Conservation (phyloP, 2,888 invertebrate genomes). For the Aromia moschata region DNA sequence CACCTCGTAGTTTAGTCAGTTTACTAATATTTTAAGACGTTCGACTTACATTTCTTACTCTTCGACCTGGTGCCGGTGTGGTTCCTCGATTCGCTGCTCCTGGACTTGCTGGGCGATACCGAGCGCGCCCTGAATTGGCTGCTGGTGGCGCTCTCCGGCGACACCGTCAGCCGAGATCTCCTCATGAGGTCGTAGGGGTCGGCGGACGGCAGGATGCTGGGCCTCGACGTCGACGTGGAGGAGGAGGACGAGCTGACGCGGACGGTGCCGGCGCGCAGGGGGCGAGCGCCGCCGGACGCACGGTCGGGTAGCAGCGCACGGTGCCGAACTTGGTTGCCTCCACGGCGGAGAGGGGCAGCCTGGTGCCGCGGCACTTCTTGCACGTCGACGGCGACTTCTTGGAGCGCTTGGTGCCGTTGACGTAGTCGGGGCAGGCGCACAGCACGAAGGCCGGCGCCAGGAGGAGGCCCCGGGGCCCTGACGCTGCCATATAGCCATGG, state of each 20-base stretch:
- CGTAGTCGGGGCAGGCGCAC: conserved; percentile 84
- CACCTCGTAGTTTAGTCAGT: too few relatives aligned
- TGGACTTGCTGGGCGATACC: conserved; percentile 58
- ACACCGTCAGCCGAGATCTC: conserved; percentile 76
- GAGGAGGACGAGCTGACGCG: conserved; percentile 70
- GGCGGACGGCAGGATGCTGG: conserved; percentile 71
- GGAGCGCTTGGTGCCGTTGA: conserved; percentile 78
- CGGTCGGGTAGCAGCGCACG: conserved; percentile 63
- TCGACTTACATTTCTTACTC: conserved; percentile 61
- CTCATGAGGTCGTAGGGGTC: conserved; percentile 89
- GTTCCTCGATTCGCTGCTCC: conserved; percentile 39
- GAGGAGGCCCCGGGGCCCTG: conserved; percentile 54
- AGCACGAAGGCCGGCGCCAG: conserved; percentile 75
- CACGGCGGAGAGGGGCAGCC: conserved; percentile 73
- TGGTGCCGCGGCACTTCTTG: conserved; percentile 85
- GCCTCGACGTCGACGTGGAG: too few relatives aligned
- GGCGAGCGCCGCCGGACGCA: conserved; percentile 49
- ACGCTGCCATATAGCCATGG: conserved; percentile 87
- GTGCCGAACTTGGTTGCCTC: conserved; percentile 71
- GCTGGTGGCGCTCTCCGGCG: conserved; percentile 58
- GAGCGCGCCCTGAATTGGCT: conserved; percentile 61
- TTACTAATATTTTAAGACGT: too few relatives aligned
- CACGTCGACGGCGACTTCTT: conserved; percentile 80
- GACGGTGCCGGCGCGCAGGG: conserved; percentile 71
- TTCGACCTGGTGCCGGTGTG: conserved; percentile 44